Base-by-base conservation (phyloP, 2,113 vertebrate genomes). In the Ploceus nigricollis region DNA sequence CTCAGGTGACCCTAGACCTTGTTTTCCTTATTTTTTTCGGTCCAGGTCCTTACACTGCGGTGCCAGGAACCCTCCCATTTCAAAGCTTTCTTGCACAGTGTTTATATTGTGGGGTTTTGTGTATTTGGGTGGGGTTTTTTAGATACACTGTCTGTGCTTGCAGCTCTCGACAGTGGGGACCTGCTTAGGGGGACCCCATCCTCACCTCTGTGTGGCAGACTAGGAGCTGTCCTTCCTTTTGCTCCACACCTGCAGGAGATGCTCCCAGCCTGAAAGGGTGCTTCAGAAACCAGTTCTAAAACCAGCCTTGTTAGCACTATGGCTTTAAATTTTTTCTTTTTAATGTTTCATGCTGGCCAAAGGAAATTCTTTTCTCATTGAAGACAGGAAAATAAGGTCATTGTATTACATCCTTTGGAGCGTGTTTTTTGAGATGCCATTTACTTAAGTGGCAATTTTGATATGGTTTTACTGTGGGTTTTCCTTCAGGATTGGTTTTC, bases 361-460 rank as follows among this genome's bases (percentile, higher is more conserved):
- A 95, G 91, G 87, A 96, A 94, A 94, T 96, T 91, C 83, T 86
- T 94, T 85, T 63, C 82, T 92, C 30, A n/a, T 56, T 61, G 96
- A 97, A 94, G 93, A 95, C 89, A 97, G 89, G 94, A 96, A 96
- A 94, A 83, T 94, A 95, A 96, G 70, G 94, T 97, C 89, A 91
- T 91, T 93, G 66, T 94, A 96, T 95, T 96, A 82, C 94, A 94
- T 95, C 87, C 87, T 91, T 96, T 33, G 14, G 82, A 95, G 82
- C 1, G 0, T 92, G 39, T 82, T 92, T 93, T 94, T 89, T 94
- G 61, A 89, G 95, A 93, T 81, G 75, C 44, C 89, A 80, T 95
- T 97, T 96, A 79, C 93, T 96, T 79, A 95, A 94, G 92, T 82
- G 91, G 89, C 57, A 87, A 53, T 87, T 94, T 94, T 89, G 58